Percentiles rank a stretch among this genome's conserved stretches.
Evolutionary conservation across 2,113 vertebrate species (phyloP).

Genomic region (Podarcis muralis): DNA sequence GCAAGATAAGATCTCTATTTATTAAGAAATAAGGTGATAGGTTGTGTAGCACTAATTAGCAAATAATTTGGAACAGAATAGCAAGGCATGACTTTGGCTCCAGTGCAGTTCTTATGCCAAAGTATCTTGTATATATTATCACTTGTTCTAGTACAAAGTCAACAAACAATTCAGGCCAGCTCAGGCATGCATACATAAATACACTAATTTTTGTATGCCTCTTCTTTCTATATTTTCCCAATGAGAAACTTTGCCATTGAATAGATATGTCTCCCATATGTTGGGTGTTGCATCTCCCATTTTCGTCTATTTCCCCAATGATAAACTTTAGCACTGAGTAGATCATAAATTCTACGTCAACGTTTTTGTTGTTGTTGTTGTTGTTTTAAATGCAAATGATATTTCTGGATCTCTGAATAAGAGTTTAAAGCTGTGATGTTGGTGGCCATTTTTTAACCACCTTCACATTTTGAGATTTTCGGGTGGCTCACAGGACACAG

Average conservation of each 20-base stretch:
- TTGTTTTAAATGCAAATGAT: background rate
- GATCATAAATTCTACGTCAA: background rate
- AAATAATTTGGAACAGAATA: background rate
- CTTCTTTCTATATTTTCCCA: background rate
- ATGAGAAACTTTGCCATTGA: too few species aligned
- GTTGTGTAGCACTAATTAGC: background rate
- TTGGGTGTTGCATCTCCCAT: background rate
- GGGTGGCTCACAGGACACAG: too few species aligned
- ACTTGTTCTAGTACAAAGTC: background rate
- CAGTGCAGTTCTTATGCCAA: background rate
- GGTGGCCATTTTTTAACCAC: background rate
- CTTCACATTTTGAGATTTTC: background rate
- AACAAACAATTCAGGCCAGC: background rate
- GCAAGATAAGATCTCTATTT: slow-evolving; percentile 22
- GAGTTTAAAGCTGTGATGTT: background rate
- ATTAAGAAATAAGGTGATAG: slow-evolving; percentile 17
- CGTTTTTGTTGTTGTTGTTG: too few species aligned
- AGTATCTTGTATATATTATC: background rate
- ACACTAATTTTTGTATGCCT: background rate
- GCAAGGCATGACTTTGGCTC: background rate
- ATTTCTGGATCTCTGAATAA: background rate
- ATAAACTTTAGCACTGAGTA: too few species aligned
- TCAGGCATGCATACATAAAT: background rate
- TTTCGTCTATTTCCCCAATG: background rate
- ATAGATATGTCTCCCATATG: background rate